phyloP scores from a whole-genome alignment of 2,113 vertebrate genomes.

The Esox niger region DNA sequence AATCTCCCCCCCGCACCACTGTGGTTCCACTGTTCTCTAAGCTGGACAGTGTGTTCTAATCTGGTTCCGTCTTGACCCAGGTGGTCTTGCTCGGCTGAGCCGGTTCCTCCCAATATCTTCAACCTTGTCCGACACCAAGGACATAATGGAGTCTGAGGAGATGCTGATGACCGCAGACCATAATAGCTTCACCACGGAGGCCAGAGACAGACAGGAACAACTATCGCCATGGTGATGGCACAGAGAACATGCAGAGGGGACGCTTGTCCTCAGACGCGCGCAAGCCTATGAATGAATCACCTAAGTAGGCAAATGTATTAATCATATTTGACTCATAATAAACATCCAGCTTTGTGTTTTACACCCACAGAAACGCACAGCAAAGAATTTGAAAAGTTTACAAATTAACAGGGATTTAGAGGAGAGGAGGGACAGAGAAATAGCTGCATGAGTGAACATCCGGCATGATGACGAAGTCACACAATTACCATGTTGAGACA shows the following conservation, averaged over 20 bases:
- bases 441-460: no score
- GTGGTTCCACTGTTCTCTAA: no score
- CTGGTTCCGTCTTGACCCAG: slow-evolving; percentile 41
- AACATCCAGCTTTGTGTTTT: not conserved
- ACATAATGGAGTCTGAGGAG: slow-evolving; percentile 39
- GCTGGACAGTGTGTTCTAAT: slow-evolving; percentile 6
- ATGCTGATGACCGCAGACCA: not conserved
- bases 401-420: not conserved
- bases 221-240: not conserved
- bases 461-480: not conserved
- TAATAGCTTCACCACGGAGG: not conserved
- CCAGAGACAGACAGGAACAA: not conserved
- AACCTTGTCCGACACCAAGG: slow-evolving; percentile 28
- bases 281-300: not conserved
- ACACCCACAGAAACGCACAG: not conserved
- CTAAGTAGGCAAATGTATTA: not conserved
- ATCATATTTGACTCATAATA: not conserved
- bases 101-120: slow-evolving; percentile 26
- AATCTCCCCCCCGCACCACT: no score
- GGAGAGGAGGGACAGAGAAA: not conserved
- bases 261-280: not conserved
- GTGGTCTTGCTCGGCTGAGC: slow-evolving; percentile 51
- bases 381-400: not conserved
- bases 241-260: not conserved
- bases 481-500: slow-evolving; percentile 6